Evolutionary conservation across 2,797 vertebrate genomes (phyloP), one percentile per base, ranked within the genome.

Genomic region (Benthosema pterotum): DNA sequence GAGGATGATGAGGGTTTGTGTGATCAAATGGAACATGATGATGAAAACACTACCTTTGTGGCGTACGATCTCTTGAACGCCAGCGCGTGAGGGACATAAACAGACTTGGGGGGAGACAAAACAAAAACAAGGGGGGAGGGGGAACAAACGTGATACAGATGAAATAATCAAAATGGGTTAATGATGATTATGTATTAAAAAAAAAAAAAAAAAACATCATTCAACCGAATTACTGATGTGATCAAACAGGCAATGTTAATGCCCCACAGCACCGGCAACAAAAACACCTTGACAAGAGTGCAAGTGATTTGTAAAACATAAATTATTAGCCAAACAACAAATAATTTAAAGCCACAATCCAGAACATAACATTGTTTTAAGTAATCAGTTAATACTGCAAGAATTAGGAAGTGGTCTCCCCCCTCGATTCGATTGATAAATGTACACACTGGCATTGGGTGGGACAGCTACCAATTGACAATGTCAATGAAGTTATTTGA

Each of bases 51-150:
- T 99, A 98, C 97, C 97, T 99, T 98, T 85, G 94, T 91, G 93
- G 94, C 93, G 60, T 94, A 96, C 71, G 95, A 95, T 93, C 96
- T 98, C 95, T 95, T 96, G 95, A 98, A 97, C 89, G 96, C 96
- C 97, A 98, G 91, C 88, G 95, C 95, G 79, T 97, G 97, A 92
- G 96, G 97, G 83, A 98, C 94, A 95, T 96, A 97, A 91, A 98
- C 90, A 94, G 93, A 97, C 98, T 99, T 96, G 91, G 90, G 77
- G 78, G 67, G 75, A 89, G 89, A 80, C 59, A 76, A 68, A 87
- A 92, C 74, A 91, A 86, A 93, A 87, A 80, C 90, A 67, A 83
- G 77, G 75, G 73, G 70, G 74, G 75, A 74, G 70, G 74, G 79
- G 76, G 77, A 90, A 90, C 57, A 89, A 89, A 94, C 74, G 93